phyloP scores from a whole-genome alignment of 2,888 invertebrate species.

The Oxytorus armatus region DNA sequence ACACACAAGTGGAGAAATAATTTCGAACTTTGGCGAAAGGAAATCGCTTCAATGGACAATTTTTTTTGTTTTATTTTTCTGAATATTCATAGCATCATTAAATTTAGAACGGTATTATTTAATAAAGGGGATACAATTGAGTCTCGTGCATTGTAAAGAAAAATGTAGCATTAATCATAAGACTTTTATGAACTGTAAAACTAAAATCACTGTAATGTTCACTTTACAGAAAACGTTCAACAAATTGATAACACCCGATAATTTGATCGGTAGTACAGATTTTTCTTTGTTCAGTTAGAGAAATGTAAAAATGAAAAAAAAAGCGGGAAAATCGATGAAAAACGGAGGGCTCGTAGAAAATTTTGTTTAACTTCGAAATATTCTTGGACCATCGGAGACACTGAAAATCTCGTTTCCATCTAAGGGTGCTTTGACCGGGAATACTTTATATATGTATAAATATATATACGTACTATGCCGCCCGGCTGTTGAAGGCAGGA shows the following conservation, averaged over 20 bases:
- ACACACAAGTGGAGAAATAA: slow-evolving; percentile 42
- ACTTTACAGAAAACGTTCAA: too few species aligned
- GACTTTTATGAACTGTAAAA: background rate
- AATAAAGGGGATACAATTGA: background rate
- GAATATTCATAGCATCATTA: slow-evolving; percentile 32
- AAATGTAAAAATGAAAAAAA: background rate
- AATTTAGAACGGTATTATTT: slow-evolving; percentile 9
- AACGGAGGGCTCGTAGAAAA: too few species aligned
- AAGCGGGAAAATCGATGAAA: too few species aligned
- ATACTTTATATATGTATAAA: slow-evolving; percentile 3
- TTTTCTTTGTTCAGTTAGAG: too few species aligned
- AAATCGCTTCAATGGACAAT: slow-evolving; percentile 35
- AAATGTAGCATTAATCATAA: background rate
- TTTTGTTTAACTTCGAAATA: slow-evolving; percentile 24
- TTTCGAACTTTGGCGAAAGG: slow-evolving; percentile 49
- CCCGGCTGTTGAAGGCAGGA: slow-evolving; percentile 64
- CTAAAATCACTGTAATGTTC: background rate
- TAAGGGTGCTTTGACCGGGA: slow-evolving; percentile 29
- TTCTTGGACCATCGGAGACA: background rate
- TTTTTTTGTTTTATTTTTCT: background rate
- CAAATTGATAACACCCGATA: too few species aligned
- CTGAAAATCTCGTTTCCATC: slow-evolving; percentile 55
- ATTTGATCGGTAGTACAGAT: too few species aligned
- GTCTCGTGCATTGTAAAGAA: background rate
- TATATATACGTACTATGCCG: slow-evolving; percentile 15